Percentiles rank a stretch among this genome's conserved stretches.
These are phyloP conservation scores for Lota lota DNA, from an alignment of 2,113 vertebrate genomes.

Conservation along the genomic window DNA sequence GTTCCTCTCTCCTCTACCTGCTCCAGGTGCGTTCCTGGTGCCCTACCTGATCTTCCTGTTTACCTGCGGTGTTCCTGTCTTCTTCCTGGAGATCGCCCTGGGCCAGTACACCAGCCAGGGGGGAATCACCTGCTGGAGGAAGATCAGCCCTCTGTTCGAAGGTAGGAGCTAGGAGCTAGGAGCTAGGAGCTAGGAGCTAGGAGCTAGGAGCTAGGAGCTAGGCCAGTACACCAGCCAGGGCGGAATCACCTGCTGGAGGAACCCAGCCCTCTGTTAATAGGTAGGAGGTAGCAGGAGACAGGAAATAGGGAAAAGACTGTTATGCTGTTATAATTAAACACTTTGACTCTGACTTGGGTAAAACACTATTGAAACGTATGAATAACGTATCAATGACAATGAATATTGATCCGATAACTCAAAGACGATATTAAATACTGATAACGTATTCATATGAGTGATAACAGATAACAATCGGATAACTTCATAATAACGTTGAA, in stretches of 20 bases:
- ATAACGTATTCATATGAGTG: too few relatives aligned
- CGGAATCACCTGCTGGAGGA: slow-evolving; percentile 87
- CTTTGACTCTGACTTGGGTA: too few relatives aligned
- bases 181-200: too few relatives aligned
- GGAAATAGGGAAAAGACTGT: too few relatives aligned
- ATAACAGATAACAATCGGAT: too few relatives aligned
- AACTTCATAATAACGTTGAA: too few relatives aligned
- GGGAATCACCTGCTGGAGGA: slow-evolving; percentile 88
- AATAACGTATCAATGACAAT: too few relatives aligned
- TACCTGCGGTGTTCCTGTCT: slow-evolving; percentile 89
- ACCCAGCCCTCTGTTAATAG: slow-evolving; percentile 90
- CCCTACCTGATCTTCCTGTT: slow-evolving; percentile 95
- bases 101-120: slow-evolving; percentile 93
- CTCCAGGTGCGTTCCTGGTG: slow-evolving; percentile 91
- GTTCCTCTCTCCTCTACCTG: not conserved
- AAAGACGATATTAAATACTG: too few relatives aligned
- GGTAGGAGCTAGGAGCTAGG: slow-evolving; percentile 60
- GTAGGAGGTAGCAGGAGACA: too few relatives aligned
- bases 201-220: slow-evolving; percentile 40
- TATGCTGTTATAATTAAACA: too few relatives aligned
- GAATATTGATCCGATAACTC: too few relatives aligned
- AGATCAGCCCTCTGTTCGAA: slow-evolving; percentile 90
- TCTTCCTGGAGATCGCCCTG: slow-evolving; percentile 86
- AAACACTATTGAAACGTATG: too few relatives aligned
- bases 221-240: slow-evolving; percentile 92